Evolutionary conservation across 2,888 invertebrate genomes (phyloP).

Genomic region (Caenorhabditis auriculariae): DNA sequence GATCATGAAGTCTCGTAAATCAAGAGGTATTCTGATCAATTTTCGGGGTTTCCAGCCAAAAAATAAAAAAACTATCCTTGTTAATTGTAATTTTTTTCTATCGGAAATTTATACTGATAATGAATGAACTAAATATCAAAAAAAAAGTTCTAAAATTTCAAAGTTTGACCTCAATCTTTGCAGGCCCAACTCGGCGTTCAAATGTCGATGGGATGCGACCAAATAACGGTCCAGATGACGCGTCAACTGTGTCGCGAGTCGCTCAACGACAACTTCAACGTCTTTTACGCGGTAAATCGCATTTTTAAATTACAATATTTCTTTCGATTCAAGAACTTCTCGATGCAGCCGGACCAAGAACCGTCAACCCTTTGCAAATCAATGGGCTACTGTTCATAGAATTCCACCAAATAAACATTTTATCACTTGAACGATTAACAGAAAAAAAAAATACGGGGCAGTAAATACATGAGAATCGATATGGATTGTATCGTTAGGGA

Average conservation of each 20-base stretch:
- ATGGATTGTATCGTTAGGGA: no score
- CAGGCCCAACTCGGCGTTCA: slow-evolving; percentile 19
- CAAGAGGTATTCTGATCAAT: no score
- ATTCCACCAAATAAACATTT: not conserved
- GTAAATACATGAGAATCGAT: not conserved
- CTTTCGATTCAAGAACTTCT: no score
- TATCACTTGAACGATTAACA: not conserved
- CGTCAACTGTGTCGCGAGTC: slow-evolving; percentile 10
- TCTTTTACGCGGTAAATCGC: slow-evolving; percentile 15
- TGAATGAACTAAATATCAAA: not conserved
- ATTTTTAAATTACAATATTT: no score
- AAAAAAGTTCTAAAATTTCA: not conserved
- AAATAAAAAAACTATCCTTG: no score
- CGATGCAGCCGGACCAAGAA: no score
- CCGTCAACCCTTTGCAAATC: no score
- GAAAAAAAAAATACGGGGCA: not conserved
- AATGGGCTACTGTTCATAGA: not conserved
- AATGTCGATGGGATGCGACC: slow-evolving; percentile 19
- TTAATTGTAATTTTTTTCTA: no score
- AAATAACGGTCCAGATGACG: slow-evolving; percentile 15
- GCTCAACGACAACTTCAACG: slow-evolving; percentile 10
- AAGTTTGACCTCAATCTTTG: not conserved
- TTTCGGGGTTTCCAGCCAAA: no score
- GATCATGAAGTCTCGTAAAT: no score
- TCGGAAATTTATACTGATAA: no score